Evolutionary conservation across 1,140 invertebrate genomes (phyloP).

Genomic region (Orius insidiosus): DNA sequence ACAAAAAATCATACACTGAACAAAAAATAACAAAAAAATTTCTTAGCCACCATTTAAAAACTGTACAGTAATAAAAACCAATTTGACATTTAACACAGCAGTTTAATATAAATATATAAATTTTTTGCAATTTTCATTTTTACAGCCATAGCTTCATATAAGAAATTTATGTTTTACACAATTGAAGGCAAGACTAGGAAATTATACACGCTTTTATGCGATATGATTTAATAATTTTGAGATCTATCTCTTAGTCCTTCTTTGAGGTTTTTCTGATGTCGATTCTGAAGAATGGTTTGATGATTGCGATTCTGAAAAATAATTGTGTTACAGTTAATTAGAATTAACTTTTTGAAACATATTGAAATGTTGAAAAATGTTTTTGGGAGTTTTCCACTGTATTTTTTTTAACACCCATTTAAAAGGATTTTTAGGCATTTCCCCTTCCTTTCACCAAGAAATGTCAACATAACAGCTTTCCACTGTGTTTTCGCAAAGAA

Average conservation of each 20-base stretch:
- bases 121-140: background rate
- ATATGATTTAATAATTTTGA: background rate
- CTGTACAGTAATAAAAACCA: background rate
- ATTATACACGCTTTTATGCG: background rate
- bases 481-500: no score
- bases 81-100: background rate
- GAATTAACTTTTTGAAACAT: no score
- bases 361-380: no score
- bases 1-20: background rate
- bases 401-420: no score
- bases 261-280: slow-evolving; percentile 6
- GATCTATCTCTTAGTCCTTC: slow-evolving; percentile 16
- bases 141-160: no score
- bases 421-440: no score
- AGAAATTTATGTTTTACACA: background rate
- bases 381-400: no score
- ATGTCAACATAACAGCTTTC: no score
- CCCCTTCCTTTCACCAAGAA: no score
- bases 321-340: no score
- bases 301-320: slow-evolving; percentile 16
- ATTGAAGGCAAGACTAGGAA: background rate
- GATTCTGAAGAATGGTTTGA: slow-evolving; percentile 15
- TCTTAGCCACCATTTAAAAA: background rate
- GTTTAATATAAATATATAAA: slow-evolving; percentile 1
- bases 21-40: background rate